Conservation (phyloP, 1,140 invertebrate species). For the Zaprionus davidi region DNA sequence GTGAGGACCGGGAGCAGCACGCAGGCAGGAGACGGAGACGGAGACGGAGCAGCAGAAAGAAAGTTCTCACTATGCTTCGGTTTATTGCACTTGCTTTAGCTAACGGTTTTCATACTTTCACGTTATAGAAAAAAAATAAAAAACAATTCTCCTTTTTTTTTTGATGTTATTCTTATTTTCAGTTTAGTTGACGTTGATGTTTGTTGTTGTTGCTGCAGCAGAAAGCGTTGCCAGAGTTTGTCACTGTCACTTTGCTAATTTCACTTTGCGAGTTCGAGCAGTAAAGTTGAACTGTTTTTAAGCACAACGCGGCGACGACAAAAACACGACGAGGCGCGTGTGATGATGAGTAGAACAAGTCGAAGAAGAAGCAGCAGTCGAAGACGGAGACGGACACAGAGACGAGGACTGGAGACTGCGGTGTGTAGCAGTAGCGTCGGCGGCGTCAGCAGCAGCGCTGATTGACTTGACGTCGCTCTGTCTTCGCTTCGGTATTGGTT, state of each 20-base stretch:
- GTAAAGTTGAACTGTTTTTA: conserved; percentile 32
- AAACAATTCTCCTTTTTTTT: neutral
- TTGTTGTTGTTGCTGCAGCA: no score
- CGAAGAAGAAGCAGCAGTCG: no score
- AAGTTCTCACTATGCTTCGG: neutral
- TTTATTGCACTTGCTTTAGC: conserved; percentile 47
- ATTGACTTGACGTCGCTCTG: no score
- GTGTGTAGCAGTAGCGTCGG: neutral
- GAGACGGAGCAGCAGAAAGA: no score
- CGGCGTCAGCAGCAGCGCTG: no score
- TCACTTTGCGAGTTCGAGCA: no score
- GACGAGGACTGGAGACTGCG: no score
- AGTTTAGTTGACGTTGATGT: neutral
- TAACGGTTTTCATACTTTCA: conserved; percentile 32
- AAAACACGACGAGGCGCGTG: conserved; percentile 1
- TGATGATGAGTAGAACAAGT: no score
- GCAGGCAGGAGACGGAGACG: neutral
- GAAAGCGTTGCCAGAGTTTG: neutral
- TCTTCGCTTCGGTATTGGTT: no score
- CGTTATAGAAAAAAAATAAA: conserved; percentile 15
- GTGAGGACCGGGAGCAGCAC: neutral
- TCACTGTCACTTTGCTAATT: neutral
- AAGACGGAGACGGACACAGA: no score
- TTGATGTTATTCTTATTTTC: neutral
- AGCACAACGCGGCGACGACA: conserved; percentile 24